Percentiles rank a stretch among this genome's conserved stretches.
Conservation (phyloP, 2,113 vertebrate genomes). For the Brienomyrus longianalis region DNA sequence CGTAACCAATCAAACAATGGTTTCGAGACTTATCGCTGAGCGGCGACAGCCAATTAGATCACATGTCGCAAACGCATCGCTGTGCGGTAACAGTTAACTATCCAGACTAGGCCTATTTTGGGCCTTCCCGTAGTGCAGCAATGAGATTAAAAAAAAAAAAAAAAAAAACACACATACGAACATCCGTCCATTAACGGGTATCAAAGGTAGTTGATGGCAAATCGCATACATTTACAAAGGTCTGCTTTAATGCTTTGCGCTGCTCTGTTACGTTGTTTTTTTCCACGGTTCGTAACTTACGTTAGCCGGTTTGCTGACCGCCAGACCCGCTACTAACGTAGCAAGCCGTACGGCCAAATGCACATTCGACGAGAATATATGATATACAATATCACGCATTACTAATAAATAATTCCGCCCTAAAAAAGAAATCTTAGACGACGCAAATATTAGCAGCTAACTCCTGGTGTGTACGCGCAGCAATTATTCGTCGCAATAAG, state of each 20-base stretch:
- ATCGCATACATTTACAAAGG: not conserved
- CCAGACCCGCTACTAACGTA: not conserved
- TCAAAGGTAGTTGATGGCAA: not conserved
- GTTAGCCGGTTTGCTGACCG: not conserved
- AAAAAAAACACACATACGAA: not conserved
- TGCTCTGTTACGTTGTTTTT: not conserved
- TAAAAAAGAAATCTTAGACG: not conserved
- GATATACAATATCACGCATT: not conserved
- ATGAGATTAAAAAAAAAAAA: not conserved
- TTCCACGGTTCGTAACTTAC: not conserved
- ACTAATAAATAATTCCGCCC: not conserved
- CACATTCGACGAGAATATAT: not conserved
- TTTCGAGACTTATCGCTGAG: not conserved
- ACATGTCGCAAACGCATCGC: not conserved
- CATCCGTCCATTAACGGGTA: not conserved
- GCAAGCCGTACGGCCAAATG: not conserved
- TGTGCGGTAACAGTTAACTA: not conserved
- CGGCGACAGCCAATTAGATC: not conserved
- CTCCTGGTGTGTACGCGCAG: not conserved
- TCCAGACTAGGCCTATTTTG: not conserved
- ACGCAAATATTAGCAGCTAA: not conserved
- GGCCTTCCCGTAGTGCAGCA: not conserved
- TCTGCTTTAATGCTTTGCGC: not conserved
- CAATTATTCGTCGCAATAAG: not conserved
- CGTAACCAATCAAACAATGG: not conserved